Base-by-base conservation (phyloP, 53 echinoderm and acorn worm species). In the Mesocentrotus franciscanus region DNA sequence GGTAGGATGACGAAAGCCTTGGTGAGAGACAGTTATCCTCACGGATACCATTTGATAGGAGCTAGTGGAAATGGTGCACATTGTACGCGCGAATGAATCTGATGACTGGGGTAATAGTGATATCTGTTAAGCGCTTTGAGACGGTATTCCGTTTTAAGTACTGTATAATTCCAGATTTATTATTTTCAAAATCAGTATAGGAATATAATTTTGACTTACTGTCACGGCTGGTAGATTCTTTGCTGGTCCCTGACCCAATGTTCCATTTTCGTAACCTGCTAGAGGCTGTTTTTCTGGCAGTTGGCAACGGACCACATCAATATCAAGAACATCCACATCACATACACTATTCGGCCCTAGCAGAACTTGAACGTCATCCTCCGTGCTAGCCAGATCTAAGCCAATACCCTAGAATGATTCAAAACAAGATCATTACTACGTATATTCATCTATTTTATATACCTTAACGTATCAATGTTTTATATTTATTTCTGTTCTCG, bases 211-310 rank as follows among this genome's bases (percentile, higher is more conserved):
- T 76, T 27, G 12, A 62, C 61, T 71, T 27, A 68, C 92, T 11
- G 39, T 36, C 4, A 78, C 79, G 5, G 79, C 78, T 14, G 79
- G 58, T 60, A 93, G 29, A 24, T 93, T 78, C 27, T 9, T 93
- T 12, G 79, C 34, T 8, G 78, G 13, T 26, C 78, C 78, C 4
- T 93, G 33, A 24, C 78, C 59, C 5, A 32, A n/a, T n/a, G 78
- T 78, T 30, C 93, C 79, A 78, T 93, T 87, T 42, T 39, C 71
- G 60, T 92, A 72, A 10, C 95, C 95, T 14, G 95, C 36, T 30
- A 10, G 3, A 1, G 96, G 95, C 39, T 42, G 49, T 5, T 95
- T 15, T 9, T 92, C 93, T 8, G 96, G 95, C 60, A 96, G 89
- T 11, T 49, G 49, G 59, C 96, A 96, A 20, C 60, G 64, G 3